These are phyloP conservation scores for Aurelia sp. DNA, from an alignment of 30 jellyfish, hydroid and myxozoan species.

Conservation along the genomic window DNA sequence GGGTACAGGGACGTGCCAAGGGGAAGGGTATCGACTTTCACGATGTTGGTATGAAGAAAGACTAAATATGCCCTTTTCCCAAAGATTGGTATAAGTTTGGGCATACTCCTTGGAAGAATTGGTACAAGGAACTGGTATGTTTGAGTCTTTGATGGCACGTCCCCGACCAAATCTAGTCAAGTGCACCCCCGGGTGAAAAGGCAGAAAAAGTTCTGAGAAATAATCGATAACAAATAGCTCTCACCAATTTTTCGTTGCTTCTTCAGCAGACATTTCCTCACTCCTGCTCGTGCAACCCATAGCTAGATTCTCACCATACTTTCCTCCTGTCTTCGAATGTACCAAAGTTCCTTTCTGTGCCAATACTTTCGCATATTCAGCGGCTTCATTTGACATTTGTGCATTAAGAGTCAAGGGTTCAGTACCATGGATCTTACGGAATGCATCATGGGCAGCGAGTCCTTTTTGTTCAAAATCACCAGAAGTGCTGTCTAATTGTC, in stretches of 20 bases:
- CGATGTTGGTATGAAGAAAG: too few species aligned
- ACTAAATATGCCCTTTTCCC: too few species aligned
- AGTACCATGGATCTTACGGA: slow-evolving; percentile 80
- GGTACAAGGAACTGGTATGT: too few species aligned
- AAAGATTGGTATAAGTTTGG: too few species aligned
- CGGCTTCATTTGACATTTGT: slow-evolving; percentile 57
- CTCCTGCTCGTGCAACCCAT: slow-evolving; percentile 81
- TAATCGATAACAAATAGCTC: background rate
- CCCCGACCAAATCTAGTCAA: too few species aligned
- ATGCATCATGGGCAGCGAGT: slow-evolving; percentile 64
- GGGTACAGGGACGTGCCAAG: too few species aligned
- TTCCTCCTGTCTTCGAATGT: slow-evolving; percentile 45
- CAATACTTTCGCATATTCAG: slow-evolving; percentile 74
- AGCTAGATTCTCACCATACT: slow-evolving; percentile 89
- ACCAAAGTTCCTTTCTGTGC: slow-evolving; percentile 65
- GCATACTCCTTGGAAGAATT: too few species aligned
- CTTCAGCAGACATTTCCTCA: slow-evolving; percentile 92
- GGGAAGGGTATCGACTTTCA: too few species aligned
- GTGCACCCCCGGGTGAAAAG: too few species aligned
- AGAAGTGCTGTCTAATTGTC: slow-evolving; percentile 11
- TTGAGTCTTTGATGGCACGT: too few species aligned
- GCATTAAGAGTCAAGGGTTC: slow-evolving; percentile 44
- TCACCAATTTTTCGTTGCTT: slow-evolving; percentile 93
- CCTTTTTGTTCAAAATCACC: slow-evolving; percentile 55
- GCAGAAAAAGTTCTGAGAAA: too few species aligned